A percentile compares a stretch with the other conserved stretches of the same genome.
Conservation (phyloP, 2,113 vertebrate genomes). For the Notechis scutatus region DNA sequence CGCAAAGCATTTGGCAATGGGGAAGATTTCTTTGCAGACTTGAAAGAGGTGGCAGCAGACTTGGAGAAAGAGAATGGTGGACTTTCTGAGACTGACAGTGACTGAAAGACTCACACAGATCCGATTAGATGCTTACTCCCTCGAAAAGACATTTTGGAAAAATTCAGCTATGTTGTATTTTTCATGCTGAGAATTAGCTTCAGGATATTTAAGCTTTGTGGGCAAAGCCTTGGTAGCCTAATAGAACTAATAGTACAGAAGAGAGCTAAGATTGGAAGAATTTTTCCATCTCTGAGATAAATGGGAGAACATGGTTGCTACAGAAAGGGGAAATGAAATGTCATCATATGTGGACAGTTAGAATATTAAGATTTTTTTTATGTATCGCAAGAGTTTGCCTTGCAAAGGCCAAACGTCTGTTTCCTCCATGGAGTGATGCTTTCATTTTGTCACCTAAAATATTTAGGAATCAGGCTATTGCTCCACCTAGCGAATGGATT, state of each 20-base stretch:
- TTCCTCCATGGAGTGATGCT: not conserved
- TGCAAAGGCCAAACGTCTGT: not conserved
- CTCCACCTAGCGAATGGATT: not conserved
- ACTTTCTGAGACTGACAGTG: constrained; percentile 41
- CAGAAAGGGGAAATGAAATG: not conserved
- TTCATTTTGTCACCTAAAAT: not conserved
- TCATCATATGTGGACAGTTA: not conserved
- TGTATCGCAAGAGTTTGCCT: not conserved
- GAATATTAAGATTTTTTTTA: not conserved
- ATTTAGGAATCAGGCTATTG: not conserved
- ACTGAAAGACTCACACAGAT: constrained; percentile 40
- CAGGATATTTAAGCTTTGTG: not conserved
- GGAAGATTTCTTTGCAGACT: constrained; percentile 83
- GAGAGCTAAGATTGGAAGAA: not conserved
- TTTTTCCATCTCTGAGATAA: not conserved
- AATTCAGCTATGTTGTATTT: not conserved
- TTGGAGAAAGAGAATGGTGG: constrained; percentile 18
- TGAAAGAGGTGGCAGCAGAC: constrained; percentile 59
- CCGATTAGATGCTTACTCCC: not conserved
- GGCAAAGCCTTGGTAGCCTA: not conserved
- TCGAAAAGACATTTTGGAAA: not conserved
- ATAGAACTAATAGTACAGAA: not conserved
- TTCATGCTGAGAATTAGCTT: not conserved
- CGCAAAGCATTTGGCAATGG: constrained; percentile 79
- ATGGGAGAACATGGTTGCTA: not conserved